These are phyloP conservation scores for Ditula angustiorana DNA, from an alignment of 2,888 invertebrate genomes.

Conservation along the genomic window DNA sequence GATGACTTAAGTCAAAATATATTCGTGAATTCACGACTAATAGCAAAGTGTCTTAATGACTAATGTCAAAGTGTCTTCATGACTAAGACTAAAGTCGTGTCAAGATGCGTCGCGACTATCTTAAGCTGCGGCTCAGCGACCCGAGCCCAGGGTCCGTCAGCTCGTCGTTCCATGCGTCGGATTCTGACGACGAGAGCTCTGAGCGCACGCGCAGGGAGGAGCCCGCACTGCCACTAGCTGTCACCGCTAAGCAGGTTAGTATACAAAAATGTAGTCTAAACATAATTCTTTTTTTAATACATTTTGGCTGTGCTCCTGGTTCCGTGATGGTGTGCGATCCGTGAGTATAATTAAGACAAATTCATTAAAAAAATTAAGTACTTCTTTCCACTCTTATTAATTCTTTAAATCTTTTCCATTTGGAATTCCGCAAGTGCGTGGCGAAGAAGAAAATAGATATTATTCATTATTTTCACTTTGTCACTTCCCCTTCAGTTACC, in stretches of 20 bases:
- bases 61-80: neutral
- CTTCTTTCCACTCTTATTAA: too few relatives aligned
- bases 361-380: too few relatives aligned
- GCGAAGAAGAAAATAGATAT: too few relatives aligned
- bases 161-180: constrained; percentile 71
- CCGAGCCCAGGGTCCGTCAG: constrained; percentile 68
- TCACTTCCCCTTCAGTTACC: too few relatives aligned
- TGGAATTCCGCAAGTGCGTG: too few relatives aligned
- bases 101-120: constrained; percentile 77
- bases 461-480: too few relatives aligned
- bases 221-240: constrained; percentile 60
- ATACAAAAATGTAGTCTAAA: neutral
- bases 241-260: constrained; percentile 66
- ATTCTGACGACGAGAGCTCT: constrained; percentile 76
- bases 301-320: too few relatives aligned
- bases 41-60: constrained; percentile 56
- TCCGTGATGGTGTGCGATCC: too few relatives aligned
- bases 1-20: constrained; percentile 38
- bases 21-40: neutral
- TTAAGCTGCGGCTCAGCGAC: constrained; percentile 78
- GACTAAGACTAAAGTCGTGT: constrained; percentile 2
- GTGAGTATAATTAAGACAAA: too few relatives aligned
- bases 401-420: too few relatives aligned
- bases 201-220: constrained; percentile 65
- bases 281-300: neutral